Percentiles rank a stretch among this genome's conserved stretches.
Conservation (phyloP, 2,888 invertebrate genomes). For the Cactoblastis cactorum region DNA sequence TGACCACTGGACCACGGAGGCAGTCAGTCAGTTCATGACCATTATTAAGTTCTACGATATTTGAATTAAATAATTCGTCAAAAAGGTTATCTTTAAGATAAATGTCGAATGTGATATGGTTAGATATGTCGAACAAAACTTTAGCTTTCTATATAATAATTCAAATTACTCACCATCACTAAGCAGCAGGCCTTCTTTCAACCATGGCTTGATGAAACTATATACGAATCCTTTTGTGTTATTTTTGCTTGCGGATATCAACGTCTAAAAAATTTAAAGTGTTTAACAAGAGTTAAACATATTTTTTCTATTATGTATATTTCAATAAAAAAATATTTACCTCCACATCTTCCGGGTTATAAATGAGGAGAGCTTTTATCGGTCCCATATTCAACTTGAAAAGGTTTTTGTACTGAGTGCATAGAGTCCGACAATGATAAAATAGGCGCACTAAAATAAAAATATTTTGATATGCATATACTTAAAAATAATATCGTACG, state of each 20-base stretch:
- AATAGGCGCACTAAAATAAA: slow-evolving; percentile 36
- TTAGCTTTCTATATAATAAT: too few species aligned
- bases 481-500: too few species aligned
- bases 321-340: too few species aligned
- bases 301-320: too few species aligned
- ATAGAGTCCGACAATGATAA: slow-evolving; percentile 33
- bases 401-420: slow-evolving; percentile 28
- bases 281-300: neutral
- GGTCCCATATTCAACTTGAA: slow-evolving; percentile 29
- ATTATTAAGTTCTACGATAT: too few species aligned
- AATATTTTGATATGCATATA: too few species aligned
- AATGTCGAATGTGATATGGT: too few species aligned
- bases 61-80: too few species aligned
- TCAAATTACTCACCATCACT: slow-evolving; percentile 47
- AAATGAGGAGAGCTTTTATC: slow-evolving; percentile 33
- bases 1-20: too few species aligned
- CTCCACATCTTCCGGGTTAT: slow-evolving; percentile 71
- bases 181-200: slow-evolving; percentile 74
- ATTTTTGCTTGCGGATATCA: slow-evolving; percentile 68
- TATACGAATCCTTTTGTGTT: slow-evolving; percentile 75
- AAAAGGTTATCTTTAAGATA: too few species aligned
- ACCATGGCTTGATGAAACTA: slow-evolving; percentile 66
- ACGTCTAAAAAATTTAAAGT: slow-evolving; percentile 53
- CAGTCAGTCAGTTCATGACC: too few species aligned
- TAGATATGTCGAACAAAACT: too few species aligned